These are phyloP conservation scores for Virgularia gustaviana DNA, from an alignment of 92 coral and sea anemone genomes.

Conservation along the genomic window DNA sequence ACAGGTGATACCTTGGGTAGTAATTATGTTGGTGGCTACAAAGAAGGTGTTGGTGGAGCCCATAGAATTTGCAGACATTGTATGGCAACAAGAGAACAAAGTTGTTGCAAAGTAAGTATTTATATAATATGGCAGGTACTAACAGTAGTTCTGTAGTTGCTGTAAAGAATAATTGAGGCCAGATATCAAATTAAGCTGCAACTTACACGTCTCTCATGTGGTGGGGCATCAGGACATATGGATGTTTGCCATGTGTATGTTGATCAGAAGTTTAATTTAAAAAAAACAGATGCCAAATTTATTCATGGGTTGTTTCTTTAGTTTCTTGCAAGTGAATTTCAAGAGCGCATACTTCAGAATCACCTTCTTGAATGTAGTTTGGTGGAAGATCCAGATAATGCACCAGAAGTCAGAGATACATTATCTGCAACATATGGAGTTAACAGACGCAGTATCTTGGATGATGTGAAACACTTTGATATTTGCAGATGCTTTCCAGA, in stretches of 20 bases:
- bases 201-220: too few species aligned
- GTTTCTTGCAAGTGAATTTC: conserved; percentile 29
- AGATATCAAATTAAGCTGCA: too few species aligned
- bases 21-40: conserved; percentile 15
- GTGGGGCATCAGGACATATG: too few species aligned
- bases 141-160: too few species aligned
- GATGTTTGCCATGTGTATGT: too few species aligned
- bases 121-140: too few species aligned
- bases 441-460: conserved; percentile 28
- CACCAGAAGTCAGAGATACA: conserved; percentile 4
- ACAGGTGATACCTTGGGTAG: conserved; percentile 40
- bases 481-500: conserved; percentile 47
- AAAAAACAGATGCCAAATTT: background rate
- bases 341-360: conserved; percentile 7
- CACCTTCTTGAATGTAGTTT: conserved; percentile 15
- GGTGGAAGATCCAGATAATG: conserved; percentile 36
- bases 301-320: background rate
- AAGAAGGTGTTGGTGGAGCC: conserved; percentile 39
- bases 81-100: background rate
- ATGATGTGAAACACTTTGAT: conserved; percentile 27
- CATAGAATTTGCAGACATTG: conserved; percentile 19
- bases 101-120: background rate
- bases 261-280: too few species aligned
- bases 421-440: conserved; percentile 31
- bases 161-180: too few species aligned